These are phyloP conservation scores for Trigoniulus corallinus DNA, from an alignment of 1,140 invertebrate genomes.

Conservation along the genomic window DNA sequence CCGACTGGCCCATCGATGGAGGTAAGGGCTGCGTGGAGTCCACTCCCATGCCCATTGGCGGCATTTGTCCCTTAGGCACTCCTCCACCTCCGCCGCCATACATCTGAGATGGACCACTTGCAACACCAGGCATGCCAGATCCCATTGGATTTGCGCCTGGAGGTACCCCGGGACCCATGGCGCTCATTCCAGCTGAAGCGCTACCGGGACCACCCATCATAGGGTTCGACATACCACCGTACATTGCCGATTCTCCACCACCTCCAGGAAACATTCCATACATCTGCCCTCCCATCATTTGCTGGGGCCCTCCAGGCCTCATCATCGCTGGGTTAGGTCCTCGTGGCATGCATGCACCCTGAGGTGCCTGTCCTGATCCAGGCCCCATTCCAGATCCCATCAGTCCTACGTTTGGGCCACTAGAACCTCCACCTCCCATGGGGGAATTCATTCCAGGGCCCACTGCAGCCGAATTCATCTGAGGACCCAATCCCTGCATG, in stretches of 20 bases:
- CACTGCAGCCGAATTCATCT: constrained; percentile 22
- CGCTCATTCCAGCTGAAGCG: not conserved
- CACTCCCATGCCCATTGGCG: constrained; percentile 29
- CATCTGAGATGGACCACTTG: constrained; percentile 13
- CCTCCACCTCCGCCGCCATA: constrained; percentile 8
- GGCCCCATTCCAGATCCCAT: not conserved
- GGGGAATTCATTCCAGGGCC: constrained; percentile 14
- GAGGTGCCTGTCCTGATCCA: not conserved
- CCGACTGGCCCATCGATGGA: constrained; percentile 52
- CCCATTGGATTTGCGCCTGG: not conserved
- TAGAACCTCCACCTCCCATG: constrained; percentile 10
- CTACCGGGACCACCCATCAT: constrained; percentile 30
- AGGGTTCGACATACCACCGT: constrained; percentile 18
- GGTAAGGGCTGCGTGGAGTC: constrained; percentile 46
- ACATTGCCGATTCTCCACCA: constrained; percentile 28
- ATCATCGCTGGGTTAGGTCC: constrained; percentile 25
- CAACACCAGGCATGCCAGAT: not conserved
- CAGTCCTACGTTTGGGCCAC: constrained; percentile 14
- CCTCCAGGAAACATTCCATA: not conserved
- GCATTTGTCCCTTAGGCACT: constrained; percentile 15
- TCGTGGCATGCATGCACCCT: constrained; percentile 7
- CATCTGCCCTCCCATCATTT: constrained; percentile 22
- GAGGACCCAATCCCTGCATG: too few relatives aligned
- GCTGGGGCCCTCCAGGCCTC: constrained; percentile 8
- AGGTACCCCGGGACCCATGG: constrained; percentile 11